These are phyloP conservation scores for Micrasema longulum DNA, from an alignment of 1,140 invertebrate species.

Conservation along the genomic window DNA sequence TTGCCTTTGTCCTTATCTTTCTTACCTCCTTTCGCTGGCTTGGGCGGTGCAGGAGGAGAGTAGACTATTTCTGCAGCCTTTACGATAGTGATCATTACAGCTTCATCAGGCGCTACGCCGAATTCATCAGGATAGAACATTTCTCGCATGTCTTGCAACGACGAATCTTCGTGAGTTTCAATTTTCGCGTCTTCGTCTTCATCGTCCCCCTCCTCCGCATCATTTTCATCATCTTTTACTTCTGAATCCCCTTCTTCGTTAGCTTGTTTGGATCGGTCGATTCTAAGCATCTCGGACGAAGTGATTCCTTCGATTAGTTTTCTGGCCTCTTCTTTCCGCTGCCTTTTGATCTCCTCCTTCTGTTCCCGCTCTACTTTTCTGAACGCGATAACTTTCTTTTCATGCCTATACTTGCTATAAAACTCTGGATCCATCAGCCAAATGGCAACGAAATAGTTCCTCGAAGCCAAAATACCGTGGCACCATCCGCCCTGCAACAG, in stretches of 20 bases:
- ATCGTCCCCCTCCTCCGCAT: neutral
- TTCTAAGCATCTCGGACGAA: neutral
- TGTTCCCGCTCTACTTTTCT: neutral
- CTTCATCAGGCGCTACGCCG: neutral
- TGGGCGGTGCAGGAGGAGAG: neutral
- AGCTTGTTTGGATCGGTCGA: neutral
- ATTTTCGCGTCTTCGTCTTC: neutral
- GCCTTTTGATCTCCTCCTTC: constrained; percentile 7
- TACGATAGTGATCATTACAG: neutral
- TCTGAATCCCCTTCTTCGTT: neutral
- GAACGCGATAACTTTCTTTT: constrained; percentile 9
- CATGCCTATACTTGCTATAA: constrained; percentile 16
- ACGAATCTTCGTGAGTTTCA: neutral
- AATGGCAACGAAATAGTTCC: constrained; percentile 22
- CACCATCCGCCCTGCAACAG: constrained; percentile 2
- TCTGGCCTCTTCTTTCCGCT: constrained; percentile 2
- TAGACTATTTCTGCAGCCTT: constrained; percentile 15
- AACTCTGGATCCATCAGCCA: constrained; percentile 27
- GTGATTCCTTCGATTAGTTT: constrained; percentile 11
- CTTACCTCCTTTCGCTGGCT: neutral
- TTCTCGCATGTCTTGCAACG: neutral
- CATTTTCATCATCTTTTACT: neutral
- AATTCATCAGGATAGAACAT: constrained; percentile 4
- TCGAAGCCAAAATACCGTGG: constrained; percentile 18
- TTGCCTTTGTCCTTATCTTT: constrained; percentile 2